These are phyloP conservation scores for Ciona savignyi DNA, from an alignment of 23 tunicate genomes.

Conservation along the genomic window DNA sequence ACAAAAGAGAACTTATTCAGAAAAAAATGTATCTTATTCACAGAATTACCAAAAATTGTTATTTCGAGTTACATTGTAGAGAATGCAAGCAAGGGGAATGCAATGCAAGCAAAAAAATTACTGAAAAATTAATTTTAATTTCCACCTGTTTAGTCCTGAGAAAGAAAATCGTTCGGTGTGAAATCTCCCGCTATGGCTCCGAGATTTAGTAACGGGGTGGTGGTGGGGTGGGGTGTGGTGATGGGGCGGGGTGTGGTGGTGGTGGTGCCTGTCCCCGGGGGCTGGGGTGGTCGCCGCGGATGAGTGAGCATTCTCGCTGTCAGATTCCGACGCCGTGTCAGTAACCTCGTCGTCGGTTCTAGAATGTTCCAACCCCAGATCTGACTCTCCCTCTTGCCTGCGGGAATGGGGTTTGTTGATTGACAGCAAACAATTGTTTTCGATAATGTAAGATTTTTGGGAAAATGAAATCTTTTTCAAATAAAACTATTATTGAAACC, in stretches of 20 bases:
- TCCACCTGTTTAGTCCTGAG: neutral
- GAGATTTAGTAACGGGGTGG: constrained; percentile 5
- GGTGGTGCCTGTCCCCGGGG: constrained; percentile 6
- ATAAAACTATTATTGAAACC: no score
- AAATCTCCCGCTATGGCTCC: constrained; percentile 18
- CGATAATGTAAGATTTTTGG: no score
- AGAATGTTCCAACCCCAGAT: constrained; percentile 21
- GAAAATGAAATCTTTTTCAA: no score
- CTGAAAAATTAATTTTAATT: no score
- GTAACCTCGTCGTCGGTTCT: constrained; percentile 79
- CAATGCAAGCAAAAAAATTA: no score
- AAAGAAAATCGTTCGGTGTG: constrained; percentile 12
- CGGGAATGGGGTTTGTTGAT: no score
- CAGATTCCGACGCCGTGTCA: constrained; percentile 93
- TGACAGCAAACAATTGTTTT: no score
- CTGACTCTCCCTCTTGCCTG: constrained; percentile 65
- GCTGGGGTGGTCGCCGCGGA: constrained; percentile 51
- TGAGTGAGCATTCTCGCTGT: constrained; percentile 54
- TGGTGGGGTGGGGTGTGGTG: constrained; percentile 36
- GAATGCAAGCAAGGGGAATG: no score
- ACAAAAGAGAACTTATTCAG: no score
- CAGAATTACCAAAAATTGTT: no score
- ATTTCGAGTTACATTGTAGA: no score
- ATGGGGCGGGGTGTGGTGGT: constrained; percentile 1
- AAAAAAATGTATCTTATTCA: no score